Evolutionary conservation across 2,888 invertebrate genomes (phyloP), one percentile per base, ranked within the genome.

Genomic region (Unio delphinus): DNA sequence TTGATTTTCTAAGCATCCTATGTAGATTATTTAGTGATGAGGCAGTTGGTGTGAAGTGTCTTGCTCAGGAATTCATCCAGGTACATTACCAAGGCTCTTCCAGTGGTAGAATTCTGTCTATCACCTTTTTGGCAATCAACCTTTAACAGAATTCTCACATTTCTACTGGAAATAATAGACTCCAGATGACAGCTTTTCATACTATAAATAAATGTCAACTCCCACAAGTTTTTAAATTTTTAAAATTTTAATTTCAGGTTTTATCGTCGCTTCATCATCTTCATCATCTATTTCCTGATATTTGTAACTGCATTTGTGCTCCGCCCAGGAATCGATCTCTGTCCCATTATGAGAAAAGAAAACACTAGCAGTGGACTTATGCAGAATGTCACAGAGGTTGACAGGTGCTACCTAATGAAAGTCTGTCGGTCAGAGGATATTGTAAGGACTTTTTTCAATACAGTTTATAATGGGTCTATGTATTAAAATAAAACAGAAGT

Each of bases 241-340:
- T 23, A 11, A 45, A 45, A 45, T 61, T 54, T 61, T 63, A 67
- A 58, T 88, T 90, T 59, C 89, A 95, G 97, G 73, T 98, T 98
- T 90, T 97, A 97, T 90, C 92, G 95, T 7, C 95, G 98, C 87
- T 97, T 99, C 89, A 94, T 95, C 75, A 92, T 96, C 68, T 99
- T 99, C 90, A 93, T 95, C 18, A 93, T 95, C 73, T 98, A 99
- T 90, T 99, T 98, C 89, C 87, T 96, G 54, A 92, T 97, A 63
- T 96, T 98, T 5, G 90, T 97, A 74, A 92, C 95, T 11, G 95
- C 97, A 82, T 98, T 98, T 86, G 95, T 95, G 3, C 91, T 96
- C 63, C 93, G 99, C 4, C 98, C 98, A 0, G 86, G 85, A 1
- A 81, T 75, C 7, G 86, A 87, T 68, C 73, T 78, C 4, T 83